Evolutionary conservation across 2,888 invertebrate genomes (phyloP).

Genomic region (Malacosoma neustria): DNA sequence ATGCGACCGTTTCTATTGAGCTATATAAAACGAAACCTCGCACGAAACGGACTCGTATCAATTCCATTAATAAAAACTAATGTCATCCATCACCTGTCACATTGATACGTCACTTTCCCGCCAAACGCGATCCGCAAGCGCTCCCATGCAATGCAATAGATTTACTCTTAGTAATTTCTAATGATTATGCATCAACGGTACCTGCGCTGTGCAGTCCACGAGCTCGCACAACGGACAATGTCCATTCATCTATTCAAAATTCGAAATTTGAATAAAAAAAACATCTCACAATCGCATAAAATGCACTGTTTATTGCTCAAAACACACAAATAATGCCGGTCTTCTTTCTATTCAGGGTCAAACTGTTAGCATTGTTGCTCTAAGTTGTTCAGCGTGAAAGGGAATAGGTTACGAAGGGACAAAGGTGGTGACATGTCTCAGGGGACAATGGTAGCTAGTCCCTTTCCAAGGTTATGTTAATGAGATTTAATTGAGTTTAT

Average conservation of each 20-base stretch:
- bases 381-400: slow-evolving; percentile 60
- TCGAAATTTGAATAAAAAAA: slow-evolving; percentile 47
- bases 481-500: slow-evolving; percentile 74
- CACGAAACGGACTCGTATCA: not conserved
- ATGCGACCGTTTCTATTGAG: slow-evolving; percentile 2
- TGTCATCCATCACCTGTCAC: slow-evolving; percentile 37
- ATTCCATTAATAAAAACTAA: slow-evolving; percentile 3
- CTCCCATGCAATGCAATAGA: slow-evolving; percentile 47
- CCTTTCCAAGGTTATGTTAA: slow-evolving; percentile 58
- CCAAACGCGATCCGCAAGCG: slow-evolving; percentile 38
- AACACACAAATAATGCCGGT: slow-evolving; percentile 69
- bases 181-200: slow-evolving; percentile 66
- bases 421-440: slow-evolving; percentile 70
- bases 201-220: slow-evolving; percentile 65
- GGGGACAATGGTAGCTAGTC: slow-evolving; percentile 42
- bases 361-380: slow-evolving; percentile 57
- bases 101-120: slow-evolving; percentile 46
- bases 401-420: slow-evolving; percentile 61
- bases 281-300: slow-evolving; percentile 66
- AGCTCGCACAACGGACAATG: slow-evolving; percentile 72
- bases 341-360: slow-evolving; percentile 63
- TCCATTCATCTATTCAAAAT: slow-evolving; percentile 65
- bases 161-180: slow-evolving; percentile 56
- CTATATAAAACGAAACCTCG: not conserved
- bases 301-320: slow-evolving; percentile 73